Percentiles rank a stretch among this genome's conserved stretches.
These are phyloP conservation scores for Porites lobata DNA, from an alignment of 92 coral and sea anemone genomes.

Conservation along the genomic window DNA sequence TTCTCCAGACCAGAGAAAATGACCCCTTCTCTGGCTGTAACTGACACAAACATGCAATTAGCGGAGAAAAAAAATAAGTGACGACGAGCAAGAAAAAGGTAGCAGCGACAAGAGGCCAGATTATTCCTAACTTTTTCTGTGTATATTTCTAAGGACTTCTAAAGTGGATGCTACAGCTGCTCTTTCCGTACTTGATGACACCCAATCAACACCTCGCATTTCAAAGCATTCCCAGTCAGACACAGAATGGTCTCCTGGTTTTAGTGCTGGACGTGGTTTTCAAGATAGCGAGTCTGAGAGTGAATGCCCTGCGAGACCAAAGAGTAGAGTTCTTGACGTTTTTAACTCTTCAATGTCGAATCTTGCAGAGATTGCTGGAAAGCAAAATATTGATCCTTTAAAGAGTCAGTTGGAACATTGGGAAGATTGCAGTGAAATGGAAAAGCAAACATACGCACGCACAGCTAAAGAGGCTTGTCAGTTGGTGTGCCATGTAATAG, in stretches of 20 bases:
- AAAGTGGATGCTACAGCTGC: constrained; percentile 12
- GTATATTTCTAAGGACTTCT: constrained; percentile 17
- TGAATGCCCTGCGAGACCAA: not conserved
- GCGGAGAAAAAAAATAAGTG: not conserved
- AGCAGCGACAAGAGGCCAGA: not conserved
- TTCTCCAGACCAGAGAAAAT: not conserved
- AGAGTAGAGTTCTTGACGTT: not conserved
- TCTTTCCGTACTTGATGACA: not conserved
- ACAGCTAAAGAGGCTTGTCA: constrained; percentile 64
- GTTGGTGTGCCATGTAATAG: constrained; percentile 53
- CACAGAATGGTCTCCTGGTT: constrained; percentile 48
- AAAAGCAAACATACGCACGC: constrained; percentile 38
- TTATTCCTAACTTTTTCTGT: not conserved
- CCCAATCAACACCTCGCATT: constrained; percentile 1
- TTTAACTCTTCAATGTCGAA: constrained; percentile 10
- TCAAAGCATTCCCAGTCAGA: constrained; percentile 6
- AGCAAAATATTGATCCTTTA: constrained; percentile 7
- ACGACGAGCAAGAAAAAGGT: not conserved
- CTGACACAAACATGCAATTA: constrained; percentile 7
- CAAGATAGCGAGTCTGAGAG: constrained; percentile 4
- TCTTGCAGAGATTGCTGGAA: constrained; percentile 17
- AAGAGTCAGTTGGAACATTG: constrained; percentile 37
- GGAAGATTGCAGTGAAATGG: constrained; percentile 56
- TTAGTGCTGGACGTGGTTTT: not conserved
- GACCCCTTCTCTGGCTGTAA: constrained; percentile 8